Evolutionary conservation across 2,888 invertebrate genomes (phyloP).

Genomic region (Spodoptera littoralis): DNA sequence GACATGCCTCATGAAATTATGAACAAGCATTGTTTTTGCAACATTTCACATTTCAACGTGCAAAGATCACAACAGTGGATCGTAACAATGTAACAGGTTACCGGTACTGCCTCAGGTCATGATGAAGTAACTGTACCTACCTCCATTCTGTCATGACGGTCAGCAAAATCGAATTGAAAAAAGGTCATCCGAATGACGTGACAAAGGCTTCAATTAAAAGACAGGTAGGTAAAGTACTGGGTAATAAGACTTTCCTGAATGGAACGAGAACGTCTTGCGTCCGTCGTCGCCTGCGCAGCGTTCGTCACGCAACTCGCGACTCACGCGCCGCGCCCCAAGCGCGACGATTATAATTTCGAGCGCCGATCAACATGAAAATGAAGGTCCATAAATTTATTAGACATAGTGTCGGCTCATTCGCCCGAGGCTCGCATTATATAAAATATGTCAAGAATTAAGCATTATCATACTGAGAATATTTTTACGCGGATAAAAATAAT

Average conservation of each 20-base stretch:
- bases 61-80: conserved; percentile 45
- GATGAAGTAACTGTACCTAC: conserved; percentile 35
- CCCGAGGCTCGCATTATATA: conserved; percentile 86
- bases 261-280: conserved; percentile 19
- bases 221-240: conserved; percentile 5
- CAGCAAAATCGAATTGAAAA: conserved; percentile 35
- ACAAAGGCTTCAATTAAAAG: conserved; percentile 32
- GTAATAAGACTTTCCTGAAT: conserved; percentile 22
- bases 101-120: conserved; percentile 18
- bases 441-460: conserved; percentile 88
- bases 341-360: conserved; percentile 87
- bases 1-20: conserved; percentile 13
- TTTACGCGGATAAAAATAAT: conserved; percentile 75
- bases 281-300: conserved; percentile 52
- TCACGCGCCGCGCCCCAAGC: conserved; percentile 82
- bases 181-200: conserved; percentile 35
- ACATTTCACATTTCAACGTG: conserved; percentile 21
- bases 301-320: conserved; percentile 71
- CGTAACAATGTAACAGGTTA: conserved; percentile 39
- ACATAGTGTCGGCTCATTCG: conserved; percentile 86
- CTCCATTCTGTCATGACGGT: conserved; percentile 23
- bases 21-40: conserved; percentile 23
- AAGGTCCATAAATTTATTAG: conserved; percentile 88
- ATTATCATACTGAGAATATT: conserved; percentile 84
- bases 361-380: conserved; percentile 88